These are phyloP conservation scores for Orchestes rusci DNA, from an alignment of 2,888 invertebrate species.

Conservation along the genomic window DNA sequence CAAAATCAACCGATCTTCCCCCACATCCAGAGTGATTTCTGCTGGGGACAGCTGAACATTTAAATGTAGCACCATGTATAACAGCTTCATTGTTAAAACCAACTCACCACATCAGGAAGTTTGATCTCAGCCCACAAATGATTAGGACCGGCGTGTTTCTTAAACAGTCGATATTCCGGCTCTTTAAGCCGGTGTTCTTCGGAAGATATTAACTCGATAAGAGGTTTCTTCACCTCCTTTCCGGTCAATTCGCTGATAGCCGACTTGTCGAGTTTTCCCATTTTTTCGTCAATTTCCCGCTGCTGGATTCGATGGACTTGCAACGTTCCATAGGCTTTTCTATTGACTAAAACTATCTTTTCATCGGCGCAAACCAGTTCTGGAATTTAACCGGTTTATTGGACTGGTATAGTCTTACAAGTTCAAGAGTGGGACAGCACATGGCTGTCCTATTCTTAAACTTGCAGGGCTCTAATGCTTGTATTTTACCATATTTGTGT, in stretches of 20 bases:
- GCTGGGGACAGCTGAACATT: constrained; percentile 50
- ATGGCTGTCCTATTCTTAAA: too few relatives aligned
- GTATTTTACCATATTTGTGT: constrained; percentile 21
- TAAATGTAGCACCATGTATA: too few relatives aligned
- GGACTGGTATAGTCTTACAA: not conserved
- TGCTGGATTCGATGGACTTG: constrained; percentile 70
- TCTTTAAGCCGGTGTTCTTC: constrained; percentile 38
- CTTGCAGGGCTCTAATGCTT: too few relatives aligned
- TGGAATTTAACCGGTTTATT: constrained; percentile 6
- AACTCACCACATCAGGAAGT: constrained; percentile 52
- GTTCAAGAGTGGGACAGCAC: too few relatives aligned
- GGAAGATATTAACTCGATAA: constrained; percentile 35
- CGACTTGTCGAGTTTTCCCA: constrained; percentile 28
- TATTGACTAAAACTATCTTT: constrained; percentile 63
- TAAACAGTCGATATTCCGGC: constrained; percentile 54
- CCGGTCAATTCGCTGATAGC: constrained; percentile 31
- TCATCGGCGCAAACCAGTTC: constrained; percentile 59
- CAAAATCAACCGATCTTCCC: constrained; percentile 68
- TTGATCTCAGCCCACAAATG: constrained; percentile 57
- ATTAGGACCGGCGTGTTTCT: constrained; percentile 50
- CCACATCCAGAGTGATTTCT: constrained; percentile 60
- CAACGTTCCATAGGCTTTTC: constrained; percentile 65
- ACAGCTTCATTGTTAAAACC: constrained; percentile 1
- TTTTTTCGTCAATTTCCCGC: constrained; percentile 51
- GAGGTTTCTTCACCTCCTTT: constrained; percentile 27